Base-by-base conservation (phyloP, 1,140 invertebrate species). In the roundworm (Caenorhabditis elegans) region DNA sequence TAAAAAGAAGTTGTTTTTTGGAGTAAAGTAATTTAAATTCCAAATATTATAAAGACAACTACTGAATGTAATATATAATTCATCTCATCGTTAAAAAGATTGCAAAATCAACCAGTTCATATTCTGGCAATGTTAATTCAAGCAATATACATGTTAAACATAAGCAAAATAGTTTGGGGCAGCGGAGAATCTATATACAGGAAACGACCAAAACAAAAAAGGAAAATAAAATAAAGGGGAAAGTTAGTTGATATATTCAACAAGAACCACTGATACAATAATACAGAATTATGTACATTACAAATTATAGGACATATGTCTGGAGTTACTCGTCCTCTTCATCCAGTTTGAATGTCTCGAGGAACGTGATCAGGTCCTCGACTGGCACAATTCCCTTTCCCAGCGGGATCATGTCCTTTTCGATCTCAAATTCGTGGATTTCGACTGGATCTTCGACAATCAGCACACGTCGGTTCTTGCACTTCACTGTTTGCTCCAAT, bases 131-230 rank as follows among this genome's bases (percentile, higher is more conserved):
- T 39, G 43, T 39, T 11, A n/a, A n/a, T 17, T 31, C 60, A 70
- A 70, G 60, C 60, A 70, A 70, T 70, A 70, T 70, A 70, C 34
- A 70, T 70, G 60, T 70, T 70, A 26, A 70, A 70, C 60, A 70
- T 70, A 70, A n/a, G 43, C 60, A 43, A 70, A 70, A 70, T 70
- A 70, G 34, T 39, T n/a, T n/a, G n/a, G n/a, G n/a, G n/a, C n/a
- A n/a, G n/a, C n/a, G n/a, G n/a, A n/a, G n/a, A n/a, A n/a, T n/a
- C n/a, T n/a, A n/a, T n/a, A n/a, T n/a, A n/a, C n/a, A n/a, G n/a
- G n/a, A n/a, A n/a, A n/a, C 0, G 34, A 60, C 6, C 34, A 60
- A 39, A 43, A 43, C 3, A 34, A 15, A 22, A 22, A 26, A n/a
- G 22, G 22, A 39, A 22, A 70, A 1, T 15, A 22, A 4, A 26